phyloP scores from a whole-genome alignment of 2,797 vertebrate species.

The Odontamblyopus rebecca region DNA sequence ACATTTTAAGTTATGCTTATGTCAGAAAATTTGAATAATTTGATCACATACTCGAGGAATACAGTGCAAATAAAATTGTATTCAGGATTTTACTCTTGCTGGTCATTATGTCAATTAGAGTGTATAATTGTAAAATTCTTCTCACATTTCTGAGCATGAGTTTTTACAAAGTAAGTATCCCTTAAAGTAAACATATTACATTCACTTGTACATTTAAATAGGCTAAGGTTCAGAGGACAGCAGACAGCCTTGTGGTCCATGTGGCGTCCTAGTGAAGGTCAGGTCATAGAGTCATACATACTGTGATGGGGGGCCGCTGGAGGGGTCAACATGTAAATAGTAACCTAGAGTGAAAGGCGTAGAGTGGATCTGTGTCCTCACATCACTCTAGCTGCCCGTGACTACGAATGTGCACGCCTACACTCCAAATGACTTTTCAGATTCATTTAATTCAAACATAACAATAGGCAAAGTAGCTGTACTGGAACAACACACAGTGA shows the following conservation, averaged over 20 bases:
- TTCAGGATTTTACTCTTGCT: not conserved
- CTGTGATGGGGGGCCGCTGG: constrained; percentile 50
- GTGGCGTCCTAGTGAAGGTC: constrained; percentile 62
- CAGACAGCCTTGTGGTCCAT: constrained; percentile 30
- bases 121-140: not conserved
- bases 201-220: not conserved
- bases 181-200: not conserved
- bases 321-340: constrained; percentile 76
- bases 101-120: not conserved
- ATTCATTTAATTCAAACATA: constrained; percentile 53
- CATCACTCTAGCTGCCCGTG: constrained; percentile 62
- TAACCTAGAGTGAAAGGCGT: constrained; percentile 62
- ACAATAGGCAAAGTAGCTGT: constrained; percentile 60
- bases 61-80: too few species aligned
- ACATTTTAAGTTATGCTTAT: too few species aligned
- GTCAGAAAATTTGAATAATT: too few species aligned
- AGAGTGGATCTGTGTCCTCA: constrained; percentile 73
- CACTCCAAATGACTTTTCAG: constrained; percentile 45
- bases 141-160: not conserved
- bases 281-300: constrained; percentile 62
- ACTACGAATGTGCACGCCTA: constrained; percentile 61
- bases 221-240: not conserved
- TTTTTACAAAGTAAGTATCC: not conserved
- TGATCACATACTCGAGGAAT: too few species aligned
- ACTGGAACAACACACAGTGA: constrained; percentile 46